Percentiles rank a stretch among this genome's conserved stretches.
These are phyloP conservation scores for Glaucomys volans DNA, from an alignment of 2,113 vertebrate genomes.

Conservation along the genomic window DNA sequence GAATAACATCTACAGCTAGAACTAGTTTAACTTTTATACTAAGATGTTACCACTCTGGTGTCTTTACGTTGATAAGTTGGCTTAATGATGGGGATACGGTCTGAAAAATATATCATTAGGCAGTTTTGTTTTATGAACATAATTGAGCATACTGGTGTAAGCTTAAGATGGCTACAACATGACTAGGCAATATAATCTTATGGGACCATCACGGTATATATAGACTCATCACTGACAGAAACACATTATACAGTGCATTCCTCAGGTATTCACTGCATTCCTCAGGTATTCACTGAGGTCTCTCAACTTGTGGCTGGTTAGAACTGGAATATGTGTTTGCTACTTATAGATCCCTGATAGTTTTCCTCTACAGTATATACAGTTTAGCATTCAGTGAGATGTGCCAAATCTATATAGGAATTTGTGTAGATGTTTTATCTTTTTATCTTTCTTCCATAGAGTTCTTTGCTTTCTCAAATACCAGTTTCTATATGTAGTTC, in stretches of 20 bases:
- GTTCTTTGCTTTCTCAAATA: background rate
- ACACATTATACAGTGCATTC: background rate
- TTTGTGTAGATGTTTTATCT: background rate
- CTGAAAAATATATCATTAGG: background rate
- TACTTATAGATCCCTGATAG: background rate
- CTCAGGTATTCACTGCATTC: background rate
- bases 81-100: background rate
- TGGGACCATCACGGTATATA: background rate
- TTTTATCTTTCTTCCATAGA: background rate
- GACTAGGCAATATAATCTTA: background rate
- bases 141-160: background rate
- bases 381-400: background rate
- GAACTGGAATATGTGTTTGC: background rate
- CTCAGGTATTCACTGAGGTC: background rate
- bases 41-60: background rate
- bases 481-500: background rate
- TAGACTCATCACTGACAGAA: background rate
- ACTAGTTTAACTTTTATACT: conserved; percentile 20
- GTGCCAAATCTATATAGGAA: background rate
- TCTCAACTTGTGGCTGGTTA: background rate
- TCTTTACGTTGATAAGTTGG: background rate
- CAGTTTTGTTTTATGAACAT: background rate
- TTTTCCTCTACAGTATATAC: background rate
- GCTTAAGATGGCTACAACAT: background rate
- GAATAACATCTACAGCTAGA: background rate